Evolutionary conservation across 2,113 vertebrate species (phyloP).

Genomic region (Euleptes europaea): DNA sequence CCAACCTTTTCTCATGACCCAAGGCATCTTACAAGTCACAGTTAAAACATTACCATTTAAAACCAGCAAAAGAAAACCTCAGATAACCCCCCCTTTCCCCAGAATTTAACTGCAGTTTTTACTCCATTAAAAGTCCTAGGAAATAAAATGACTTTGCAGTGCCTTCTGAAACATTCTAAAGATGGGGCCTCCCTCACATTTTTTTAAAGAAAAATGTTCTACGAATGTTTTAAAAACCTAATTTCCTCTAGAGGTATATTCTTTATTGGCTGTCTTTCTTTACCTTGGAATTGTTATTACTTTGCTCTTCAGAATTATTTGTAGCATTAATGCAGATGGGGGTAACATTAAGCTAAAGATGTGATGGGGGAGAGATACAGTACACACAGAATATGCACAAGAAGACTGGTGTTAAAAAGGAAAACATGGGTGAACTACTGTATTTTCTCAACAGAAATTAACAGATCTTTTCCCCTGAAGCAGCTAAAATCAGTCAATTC

Average conservation of each 20-base stretch:
- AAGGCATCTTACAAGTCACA: no score
- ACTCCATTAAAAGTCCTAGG: no score
- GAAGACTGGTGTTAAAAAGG: neutral
- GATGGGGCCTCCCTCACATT: no score
- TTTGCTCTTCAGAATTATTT: neutral
- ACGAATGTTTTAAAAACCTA: neutral
- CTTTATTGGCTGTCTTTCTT: neutral
- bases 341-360: neutral
- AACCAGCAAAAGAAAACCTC: no score
- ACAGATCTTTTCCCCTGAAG: neutral
- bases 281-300: neutral
- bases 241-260: neutral
- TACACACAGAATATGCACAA: neutral
- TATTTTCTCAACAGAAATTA: neutral
- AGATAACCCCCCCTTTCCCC: no score
- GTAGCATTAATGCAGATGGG: neutral
- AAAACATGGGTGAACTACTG: neutral
- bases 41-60: no score
- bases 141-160: no score
- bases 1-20: no score
- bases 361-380: neutral
- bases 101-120: no score
- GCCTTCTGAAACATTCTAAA: no score
- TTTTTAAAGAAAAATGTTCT: neutral
- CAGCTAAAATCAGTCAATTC: neutral